These are phyloP conservation scores for Dendroctonus valens DNA, from an alignment of 1,140 invertebrate species.

Conservation along the genomic window DNA sequence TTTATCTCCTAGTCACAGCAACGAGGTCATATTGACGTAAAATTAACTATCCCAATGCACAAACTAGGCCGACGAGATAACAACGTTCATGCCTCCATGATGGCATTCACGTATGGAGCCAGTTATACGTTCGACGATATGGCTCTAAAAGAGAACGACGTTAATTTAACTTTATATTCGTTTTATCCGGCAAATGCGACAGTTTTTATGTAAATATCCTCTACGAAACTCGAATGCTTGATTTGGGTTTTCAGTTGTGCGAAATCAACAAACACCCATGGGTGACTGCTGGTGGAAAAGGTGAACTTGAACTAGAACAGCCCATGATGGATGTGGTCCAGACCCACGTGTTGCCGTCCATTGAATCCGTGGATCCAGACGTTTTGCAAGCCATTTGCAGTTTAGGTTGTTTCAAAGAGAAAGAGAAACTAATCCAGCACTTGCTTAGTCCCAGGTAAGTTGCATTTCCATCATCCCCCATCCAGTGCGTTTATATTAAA, in stretches of 20 bases:
- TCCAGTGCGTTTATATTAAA: neutral
- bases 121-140: too few species aligned
- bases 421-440: conserved; percentile 90
- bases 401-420: conserved; percentile 98
- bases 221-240: too few species aligned
- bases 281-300: conserved; percentile 94
- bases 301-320: conserved; percentile 92
- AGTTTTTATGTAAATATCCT: too few species aligned
- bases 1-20: neutral
- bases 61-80: conserved; percentile 4
- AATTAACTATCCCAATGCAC: conserved; percentile 5
- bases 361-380: conserved; percentile 96
- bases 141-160: neutral
- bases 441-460: conserved; percentile 86
- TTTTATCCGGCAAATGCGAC: neutral
- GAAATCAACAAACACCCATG: conserved; percentile 95
- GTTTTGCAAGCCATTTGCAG: conserved; percentile 96
- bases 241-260: conserved; percentile 65
- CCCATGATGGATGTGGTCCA: conserved; percentile 99
- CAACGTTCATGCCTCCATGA: too few species aligned
- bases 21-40: conserved; percentile 8
- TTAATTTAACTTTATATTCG: conserved; percentile 3
- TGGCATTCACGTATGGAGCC: too few species aligned
- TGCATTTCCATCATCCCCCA: neutral
- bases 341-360: conserved; percentile 94